These are phyloP conservation scores for Ciconia boyciana DNA, from an alignment of 2,113 vertebrate species.

Conservation along the genomic window DNA sequence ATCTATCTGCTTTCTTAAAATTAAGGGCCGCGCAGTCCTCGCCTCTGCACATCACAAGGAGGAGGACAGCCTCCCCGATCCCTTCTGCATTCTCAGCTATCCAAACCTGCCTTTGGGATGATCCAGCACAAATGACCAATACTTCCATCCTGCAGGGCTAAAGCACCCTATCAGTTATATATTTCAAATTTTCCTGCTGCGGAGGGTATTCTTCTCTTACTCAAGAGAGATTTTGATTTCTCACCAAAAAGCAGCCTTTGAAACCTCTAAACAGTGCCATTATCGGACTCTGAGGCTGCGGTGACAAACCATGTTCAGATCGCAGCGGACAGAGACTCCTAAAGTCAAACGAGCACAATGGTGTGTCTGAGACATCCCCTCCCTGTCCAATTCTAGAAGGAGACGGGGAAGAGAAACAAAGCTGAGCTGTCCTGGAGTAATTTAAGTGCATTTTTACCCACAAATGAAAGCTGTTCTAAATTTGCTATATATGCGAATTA, in stretches of 20 bases:
- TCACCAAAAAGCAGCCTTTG: neutral
- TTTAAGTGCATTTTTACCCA: neutral
- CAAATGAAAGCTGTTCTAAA: conserved; percentile 17
- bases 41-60: neutral
- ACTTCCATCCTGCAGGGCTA: neutral
- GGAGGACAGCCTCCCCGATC: neutral
- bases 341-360: neutral
- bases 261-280: neutral
- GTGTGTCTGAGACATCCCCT: neutral
- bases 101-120: neutral
- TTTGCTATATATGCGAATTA: conserved; percentile 10
- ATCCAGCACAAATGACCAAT: neutral
- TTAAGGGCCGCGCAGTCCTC: no score
- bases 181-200: neutral
- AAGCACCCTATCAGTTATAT: no score
- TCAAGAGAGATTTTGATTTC: neutral
- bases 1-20: neutral
- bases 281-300: neutral
- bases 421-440: neutral
- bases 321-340: neutral
- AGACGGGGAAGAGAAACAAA: neutral
- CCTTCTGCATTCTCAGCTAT: neutral
- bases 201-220: neutral
- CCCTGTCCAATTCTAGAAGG: neutral
- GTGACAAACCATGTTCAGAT: neutral